Evolutionary conservation across 2,888 invertebrate genomes (phyloP).

Genomic region (Tiliacea citrago): DNA sequence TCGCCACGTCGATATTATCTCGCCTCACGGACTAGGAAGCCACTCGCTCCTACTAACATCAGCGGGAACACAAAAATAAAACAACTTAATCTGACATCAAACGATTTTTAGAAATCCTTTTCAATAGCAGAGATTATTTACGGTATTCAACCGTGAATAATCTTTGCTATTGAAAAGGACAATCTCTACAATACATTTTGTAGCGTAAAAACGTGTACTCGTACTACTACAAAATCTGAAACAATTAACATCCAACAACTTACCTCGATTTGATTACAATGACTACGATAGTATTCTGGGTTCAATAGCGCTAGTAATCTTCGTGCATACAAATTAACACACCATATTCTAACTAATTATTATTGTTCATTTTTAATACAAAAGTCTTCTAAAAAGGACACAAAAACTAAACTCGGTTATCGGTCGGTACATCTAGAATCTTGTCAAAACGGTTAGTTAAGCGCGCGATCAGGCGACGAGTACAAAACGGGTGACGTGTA

Average conservation of each 20-base stretch:
- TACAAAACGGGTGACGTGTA: constrained; percentile 86
- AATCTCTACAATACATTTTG: not conserved
- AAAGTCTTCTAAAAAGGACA: constrained; percentile 63
- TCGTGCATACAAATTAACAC: constrained; percentile 34
- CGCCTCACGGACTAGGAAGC: constrained; percentile 80
- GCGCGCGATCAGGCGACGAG: constrained; percentile 87
- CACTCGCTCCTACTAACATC: constrained; percentile 71
- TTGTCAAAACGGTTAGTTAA: constrained; percentile 90
- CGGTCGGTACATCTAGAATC: constrained; percentile 84
- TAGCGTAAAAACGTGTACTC: not conserved
- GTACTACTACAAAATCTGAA: not conserved
- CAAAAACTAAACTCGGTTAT: constrained; percentile 73
- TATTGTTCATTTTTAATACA: constrained; percentile 22
- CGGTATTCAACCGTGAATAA: no score
- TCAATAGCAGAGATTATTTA: constrained; percentile 51
- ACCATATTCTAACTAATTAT: constrained; percentile 38
- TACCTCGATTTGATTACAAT: constrained; percentile 18
- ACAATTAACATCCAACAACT: not conserved
- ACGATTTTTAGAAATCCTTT: constrained; percentile 71
- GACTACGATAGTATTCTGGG: not conserved
- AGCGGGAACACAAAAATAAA: constrained; percentile 70
- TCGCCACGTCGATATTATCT: constrained; percentile 81
- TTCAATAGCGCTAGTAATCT: constrained; percentile 8
- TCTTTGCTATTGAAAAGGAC: no score
- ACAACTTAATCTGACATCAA: constrained; percentile 77